A percentile compares a stretch with the other conserved stretches of the same genome.
Evolutionary conservation across 2,888 invertebrate species (phyloP).

Genomic region (Elysia crispata): DNA sequence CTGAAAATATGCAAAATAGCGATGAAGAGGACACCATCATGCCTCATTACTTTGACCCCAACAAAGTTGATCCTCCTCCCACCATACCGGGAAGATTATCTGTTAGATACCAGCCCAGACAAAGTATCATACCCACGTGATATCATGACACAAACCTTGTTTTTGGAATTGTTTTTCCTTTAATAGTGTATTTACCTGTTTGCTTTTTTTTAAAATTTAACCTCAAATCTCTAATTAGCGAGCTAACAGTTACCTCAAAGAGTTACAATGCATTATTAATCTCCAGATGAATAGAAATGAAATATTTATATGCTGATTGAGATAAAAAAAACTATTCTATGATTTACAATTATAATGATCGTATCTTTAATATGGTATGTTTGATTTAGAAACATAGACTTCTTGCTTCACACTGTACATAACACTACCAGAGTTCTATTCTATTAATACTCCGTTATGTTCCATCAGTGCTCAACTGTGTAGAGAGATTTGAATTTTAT

Average conservation of each 20-base stretch:
- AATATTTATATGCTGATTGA: no score
- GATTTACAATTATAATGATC: no score
- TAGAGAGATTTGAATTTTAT: no score
- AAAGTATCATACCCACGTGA: not conserved
- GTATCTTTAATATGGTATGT: no score
- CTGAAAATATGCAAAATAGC: conserved; percentile 56
- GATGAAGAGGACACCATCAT: conserved; percentile 39
- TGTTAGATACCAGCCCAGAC: not conserved
- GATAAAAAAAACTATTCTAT: no score
- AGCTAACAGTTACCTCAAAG: not conserved
- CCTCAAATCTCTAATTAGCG: not conserved
- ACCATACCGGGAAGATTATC: not conserved
- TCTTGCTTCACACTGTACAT: no score
- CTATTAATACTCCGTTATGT: no score
- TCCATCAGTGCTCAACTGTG: no score
- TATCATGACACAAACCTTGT: not conserved
- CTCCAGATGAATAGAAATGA: no score
- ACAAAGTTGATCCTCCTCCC: conserved; percentile 29
- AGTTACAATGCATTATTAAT: not conserved
- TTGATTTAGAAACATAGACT: no score
- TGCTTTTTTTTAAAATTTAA: not conserved
- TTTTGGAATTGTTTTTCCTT: not conserved
- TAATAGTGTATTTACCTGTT: no score
- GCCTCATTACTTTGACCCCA: conserved; percentile 51
- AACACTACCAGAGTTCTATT: no score